phyloP scores from a whole-genome alignment of 2,797 vertebrate genomes.

The Gorsachius magnificus region DNA sequence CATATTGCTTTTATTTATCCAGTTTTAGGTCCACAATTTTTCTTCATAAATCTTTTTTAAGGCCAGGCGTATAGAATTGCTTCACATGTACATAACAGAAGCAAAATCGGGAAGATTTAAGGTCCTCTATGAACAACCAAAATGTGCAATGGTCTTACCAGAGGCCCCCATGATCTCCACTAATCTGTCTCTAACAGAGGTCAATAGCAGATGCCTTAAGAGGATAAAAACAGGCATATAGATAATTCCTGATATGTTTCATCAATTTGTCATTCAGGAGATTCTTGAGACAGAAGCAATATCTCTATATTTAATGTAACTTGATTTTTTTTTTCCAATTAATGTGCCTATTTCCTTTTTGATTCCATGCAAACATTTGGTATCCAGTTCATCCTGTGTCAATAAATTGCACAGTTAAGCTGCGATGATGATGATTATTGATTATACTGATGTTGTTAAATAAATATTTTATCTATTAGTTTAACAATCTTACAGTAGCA shows the following conservation, averaged over 20 bases:
- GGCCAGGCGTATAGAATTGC: background rate
- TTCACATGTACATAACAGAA: background rate
- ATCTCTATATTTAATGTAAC: background rate
- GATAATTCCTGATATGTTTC: background rate
- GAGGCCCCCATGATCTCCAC: background rate
- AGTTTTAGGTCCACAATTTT: background rate
- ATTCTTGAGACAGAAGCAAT: background rate
- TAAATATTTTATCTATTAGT: background rate
- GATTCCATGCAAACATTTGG: constrained; percentile 2
- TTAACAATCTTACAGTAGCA: background rate
- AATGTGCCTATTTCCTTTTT: constrained; percentile 10
- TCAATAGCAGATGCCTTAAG: background rate
- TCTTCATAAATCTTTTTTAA: background rate
- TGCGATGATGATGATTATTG: background rate
- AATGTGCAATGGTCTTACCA: background rate
- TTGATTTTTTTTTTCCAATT: background rate
- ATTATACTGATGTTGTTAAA: background rate
- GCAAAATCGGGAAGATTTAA: background rate
- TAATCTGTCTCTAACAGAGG: background rate
- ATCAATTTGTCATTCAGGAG: background rate
- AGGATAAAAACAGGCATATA: background rate
- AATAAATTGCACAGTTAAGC: constrained; percentile 7
- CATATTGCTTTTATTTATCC: background rate
- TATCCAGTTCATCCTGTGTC: background rate
- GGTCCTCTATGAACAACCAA: background rate